Percentiles rank a stretch among this genome's conserved stretches.
Evolutionary conservation across 2,113 vertebrate genomes (phyloP).

Genomic region (Daubentonia madagascariensis): DNA sequence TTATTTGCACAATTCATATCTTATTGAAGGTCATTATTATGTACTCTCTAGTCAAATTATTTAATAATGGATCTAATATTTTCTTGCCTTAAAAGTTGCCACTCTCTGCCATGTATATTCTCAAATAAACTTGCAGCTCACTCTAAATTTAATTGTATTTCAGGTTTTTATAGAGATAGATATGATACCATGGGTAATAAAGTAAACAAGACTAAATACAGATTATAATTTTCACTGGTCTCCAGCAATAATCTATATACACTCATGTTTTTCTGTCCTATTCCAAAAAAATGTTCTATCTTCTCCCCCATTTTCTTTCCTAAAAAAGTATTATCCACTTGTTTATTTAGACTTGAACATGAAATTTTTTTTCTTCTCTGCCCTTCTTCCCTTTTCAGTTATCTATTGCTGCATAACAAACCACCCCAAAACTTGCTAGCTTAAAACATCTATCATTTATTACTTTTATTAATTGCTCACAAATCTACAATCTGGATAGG

Average conservation of each 20-base stretch:
- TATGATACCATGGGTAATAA: background rate
- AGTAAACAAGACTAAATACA: background rate
- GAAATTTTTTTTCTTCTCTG: background rate
- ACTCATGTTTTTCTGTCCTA: background rate
- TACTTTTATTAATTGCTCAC: background rate
- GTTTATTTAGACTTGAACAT: background rate
- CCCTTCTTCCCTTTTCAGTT: background rate
- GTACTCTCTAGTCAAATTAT: constrained; percentile 17
- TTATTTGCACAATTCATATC: constrained; percentile 57
- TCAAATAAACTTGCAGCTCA: constrained; percentile 9
- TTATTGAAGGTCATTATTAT: constrained; percentile 21
- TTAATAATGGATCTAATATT: constrained; percentile 37
- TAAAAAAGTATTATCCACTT: background rate
- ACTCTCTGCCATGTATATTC: background rate
- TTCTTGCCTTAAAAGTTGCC: background rate
- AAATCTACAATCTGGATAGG: background rate
- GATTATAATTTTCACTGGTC: background rate
- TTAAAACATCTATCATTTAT: background rate
- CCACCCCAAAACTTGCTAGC: background rate
- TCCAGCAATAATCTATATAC: background rate
- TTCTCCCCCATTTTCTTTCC: background rate
- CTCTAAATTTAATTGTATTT: constrained; percentile 24
- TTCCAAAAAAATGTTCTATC: background rate
- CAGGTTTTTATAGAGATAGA: background rate
- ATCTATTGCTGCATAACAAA: background rate